Evolutionary conservation across 2,113 vertebrate genomes (phyloP), one percentile per base, ranked within the genome.

Genomic region (Glareola pratincola): DNA sequence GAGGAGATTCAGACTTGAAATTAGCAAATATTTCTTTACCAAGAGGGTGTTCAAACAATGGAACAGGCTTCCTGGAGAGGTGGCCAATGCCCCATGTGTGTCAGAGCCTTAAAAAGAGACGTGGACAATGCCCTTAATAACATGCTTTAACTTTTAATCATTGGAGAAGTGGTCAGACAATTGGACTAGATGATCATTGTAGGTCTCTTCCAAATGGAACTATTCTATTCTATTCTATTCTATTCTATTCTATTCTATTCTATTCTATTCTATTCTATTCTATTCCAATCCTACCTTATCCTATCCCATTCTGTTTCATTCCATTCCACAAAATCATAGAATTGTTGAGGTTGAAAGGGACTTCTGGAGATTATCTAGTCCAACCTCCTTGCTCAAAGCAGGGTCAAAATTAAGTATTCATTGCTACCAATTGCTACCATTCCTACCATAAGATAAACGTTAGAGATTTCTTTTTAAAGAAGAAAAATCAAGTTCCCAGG

Each of bases 11-110:
- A 29, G 37, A 26, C 12, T 39, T 14, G 27, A 50, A 9, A 19
- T 39, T 19, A 36, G 34, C 39, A 80, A 67, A 5, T 6, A 24
- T 37, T 56, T 47, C 26, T 57, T 81, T 68, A 57, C 43, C 1
- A 3, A 32, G n/a, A 57, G 8, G 29, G 12, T 47, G 21, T 11
- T 48, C n/a, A 34, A 34, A 36, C 34, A 56, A 16, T 56, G n/a
- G 5, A 81, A 47, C 5, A 57, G 34, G 9, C 34, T 81, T 68
- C 27, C 41, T 50, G 21, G 22, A 50, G 23, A 22, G 4, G 3
- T 27, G 12, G 22, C 22, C 0, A 1, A 11, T 60, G 14, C n/a
- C 6, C 12, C 18, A 6, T 32, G 13, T 3, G 4, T 54, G 21
- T 47, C 14, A 64, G 8, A 37, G 22, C 6, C 80, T 60, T 71